phyloP scores from a whole-genome alignment of 2,797 vertebrate genomes.

The Enoplosus armatus region DNA sequence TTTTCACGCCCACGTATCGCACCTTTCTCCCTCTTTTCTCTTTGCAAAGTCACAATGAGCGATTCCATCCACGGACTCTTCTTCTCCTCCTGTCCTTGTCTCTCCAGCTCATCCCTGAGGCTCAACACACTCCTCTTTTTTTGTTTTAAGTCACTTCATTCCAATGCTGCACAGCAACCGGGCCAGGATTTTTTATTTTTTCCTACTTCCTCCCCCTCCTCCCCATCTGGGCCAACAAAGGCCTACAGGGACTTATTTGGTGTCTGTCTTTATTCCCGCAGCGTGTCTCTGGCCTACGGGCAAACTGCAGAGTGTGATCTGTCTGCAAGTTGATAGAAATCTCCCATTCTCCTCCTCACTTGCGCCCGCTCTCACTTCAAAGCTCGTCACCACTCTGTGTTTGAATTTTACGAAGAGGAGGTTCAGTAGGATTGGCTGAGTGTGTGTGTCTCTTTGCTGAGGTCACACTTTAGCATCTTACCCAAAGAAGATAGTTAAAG shows the following conservation, averaged over 20 bases:
- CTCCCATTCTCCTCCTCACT: constrained; percentile 51
- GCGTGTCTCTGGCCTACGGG: constrained; percentile 72
- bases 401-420: constrained; percentile 44
- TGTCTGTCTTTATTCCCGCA: constrained; percentile 69
- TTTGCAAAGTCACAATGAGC: constrained; percentile 73
- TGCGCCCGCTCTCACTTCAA: constrained; percentile 45
- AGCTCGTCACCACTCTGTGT: constrained; percentile 23
- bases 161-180: constrained; percentile 64
- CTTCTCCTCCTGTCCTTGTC: constrained; percentile 66
- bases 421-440: constrained; percentile 2
- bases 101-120: constrained; percentile 66
- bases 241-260: constrained; percentile 70
- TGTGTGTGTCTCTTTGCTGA: constrained; percentile 20
- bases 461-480: neutral
- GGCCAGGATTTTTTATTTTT: constrained; percentile 18
- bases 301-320: constrained; percentile 75
- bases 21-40: constrained; percentile 47
- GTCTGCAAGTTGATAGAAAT: constrained; percentile 64
- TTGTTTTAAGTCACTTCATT: constrained; percentile 80
- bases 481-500: neutral
- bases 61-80: constrained; percentile 73
- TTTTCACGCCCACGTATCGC: constrained; percentile 44
- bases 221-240: constrained; percentile 56
- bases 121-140: constrained; percentile 51
- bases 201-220: constrained; percentile 24